Base-by-base conservation (phyloP, 2,113 vertebrate genomes). In the human (Homo sapiens) region DNA sequence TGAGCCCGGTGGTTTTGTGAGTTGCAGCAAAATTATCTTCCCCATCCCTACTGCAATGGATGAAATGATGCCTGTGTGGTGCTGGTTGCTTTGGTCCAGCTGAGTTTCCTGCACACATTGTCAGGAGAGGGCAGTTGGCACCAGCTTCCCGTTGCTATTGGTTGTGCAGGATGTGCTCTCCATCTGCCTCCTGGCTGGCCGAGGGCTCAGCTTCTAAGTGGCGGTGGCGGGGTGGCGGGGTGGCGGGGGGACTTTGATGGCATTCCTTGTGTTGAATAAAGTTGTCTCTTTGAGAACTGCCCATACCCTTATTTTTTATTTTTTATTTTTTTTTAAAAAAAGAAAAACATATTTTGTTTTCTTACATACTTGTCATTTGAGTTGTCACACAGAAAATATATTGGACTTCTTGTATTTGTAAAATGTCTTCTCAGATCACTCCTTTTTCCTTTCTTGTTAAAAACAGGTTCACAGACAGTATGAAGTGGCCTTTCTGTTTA, bases 401-500 rank as follows among this genome's bases (percentile, higher is more conserved):
- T n/a, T 87, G 50, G 27, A 45, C 17, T 72, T 86, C 64, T 68
- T 35, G 8, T 73, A 32, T 80, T 96, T 91, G n/a, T 55, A 80
- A 86, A 83, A 45, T 57, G 57, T 76, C 68, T 70, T 48, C 79
- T 93, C 27, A 8, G 16, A 43, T 75, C 59, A 27, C 20, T 38
- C 4, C 18, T 61, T 61, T 96, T 75, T 90, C 16, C 78, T 72
- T 86, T 23, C 91, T 96, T 48, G 50, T 90, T 79, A 50, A 78
- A 89, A n/a, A 22, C 16, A 13, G 55, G 23, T 95, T 95, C 93
- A 30, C 87, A 57, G 93, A 72, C 30, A 64, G 57, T 50, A 55
- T 52, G 90, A 93, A 2, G 32, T 94, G 78, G 89, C 61, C 95
- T 75, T 84, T 97, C 43, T 57, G 97, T 97, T 98, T 97, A 98